Evolutionary conservation across 2,888 invertebrate species (phyloP).

Genomic region (Andrena praecox): DNA sequence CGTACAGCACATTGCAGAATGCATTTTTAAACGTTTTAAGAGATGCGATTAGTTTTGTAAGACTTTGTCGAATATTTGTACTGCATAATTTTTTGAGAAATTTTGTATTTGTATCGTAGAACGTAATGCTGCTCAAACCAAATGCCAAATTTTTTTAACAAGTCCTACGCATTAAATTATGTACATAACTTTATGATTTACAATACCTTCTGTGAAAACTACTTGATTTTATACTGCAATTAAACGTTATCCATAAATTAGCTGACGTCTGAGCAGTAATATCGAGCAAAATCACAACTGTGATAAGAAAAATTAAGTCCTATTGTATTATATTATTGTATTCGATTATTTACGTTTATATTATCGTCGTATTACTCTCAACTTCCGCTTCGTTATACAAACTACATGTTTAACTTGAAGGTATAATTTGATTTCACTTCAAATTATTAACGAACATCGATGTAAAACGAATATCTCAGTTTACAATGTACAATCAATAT

Average conservation of each 20-base stretch:
- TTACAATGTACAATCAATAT: neutral
- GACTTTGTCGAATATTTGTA: constrained; percentile 55
- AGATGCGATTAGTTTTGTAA: constrained; percentile 56
- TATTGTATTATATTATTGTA: constrained; percentile 35
- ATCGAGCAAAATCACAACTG: constrained; percentile 67
- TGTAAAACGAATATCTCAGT: neutral
- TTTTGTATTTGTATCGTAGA: constrained; percentile 51
- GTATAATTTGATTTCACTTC: constrained; percentile 9
- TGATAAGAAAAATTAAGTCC: constrained; percentile 64
- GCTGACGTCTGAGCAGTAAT: constrained; percentile 50
- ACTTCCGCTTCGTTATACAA: constrained; percentile 3
- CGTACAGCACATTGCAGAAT: constrained; percentile 42
- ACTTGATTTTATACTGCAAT: constrained; percentile 33
- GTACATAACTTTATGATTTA: constrained; percentile 40
- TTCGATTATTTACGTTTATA: constrained; percentile 15
- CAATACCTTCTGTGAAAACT: constrained; percentile 33
- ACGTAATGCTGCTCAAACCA: constrained; percentile 50
- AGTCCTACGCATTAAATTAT: constrained; percentile 38
- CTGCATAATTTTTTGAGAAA: constrained; percentile 46
- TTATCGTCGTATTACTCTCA: constrained; percentile 9
- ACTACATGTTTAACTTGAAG: constrained; percentile 5
- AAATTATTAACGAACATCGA: neutral
- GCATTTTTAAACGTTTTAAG: constrained; percentile 45
- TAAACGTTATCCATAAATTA: constrained; percentile 40
- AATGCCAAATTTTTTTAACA: constrained; percentile 59